Conservation (phyloP, 2,113 vertebrate genomes). For the Gymnorhina tibicen region DNA sequence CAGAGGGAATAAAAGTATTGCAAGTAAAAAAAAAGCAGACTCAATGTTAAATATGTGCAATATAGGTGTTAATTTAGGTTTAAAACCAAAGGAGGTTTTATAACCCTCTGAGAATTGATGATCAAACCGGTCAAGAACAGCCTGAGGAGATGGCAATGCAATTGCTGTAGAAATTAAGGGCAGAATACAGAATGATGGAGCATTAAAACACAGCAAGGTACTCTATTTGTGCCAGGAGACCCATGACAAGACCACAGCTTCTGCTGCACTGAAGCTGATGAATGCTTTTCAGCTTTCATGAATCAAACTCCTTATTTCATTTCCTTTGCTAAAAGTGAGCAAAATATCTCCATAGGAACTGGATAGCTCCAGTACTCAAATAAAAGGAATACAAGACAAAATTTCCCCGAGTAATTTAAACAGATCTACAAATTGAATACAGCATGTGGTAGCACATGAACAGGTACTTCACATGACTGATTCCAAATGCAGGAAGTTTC, state of each 20-base stretch:
- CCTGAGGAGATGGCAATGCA: background rate
- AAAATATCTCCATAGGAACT: conserved; percentile 39
- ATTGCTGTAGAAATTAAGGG: background rate
- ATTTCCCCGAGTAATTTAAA: background rate
- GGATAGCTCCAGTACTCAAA: conserved; percentile 15
- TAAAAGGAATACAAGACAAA: conserved; percentile 5
- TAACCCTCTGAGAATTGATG: background rate
- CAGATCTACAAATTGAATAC: background rate
- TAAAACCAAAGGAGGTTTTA: background rate
- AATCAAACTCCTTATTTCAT: conserved; percentile 61
- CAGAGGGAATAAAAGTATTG: background rate
- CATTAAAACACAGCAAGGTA: background rate
- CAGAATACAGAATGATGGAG: background rate
- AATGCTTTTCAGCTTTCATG: conserved; percentile 63
- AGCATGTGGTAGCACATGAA: background rate
- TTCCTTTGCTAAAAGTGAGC: conserved; percentile 41
- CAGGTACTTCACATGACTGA: background rate
- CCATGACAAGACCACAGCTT: conserved; percentile 59
- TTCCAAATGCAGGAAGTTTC: background rate
- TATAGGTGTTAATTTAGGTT: background rate
- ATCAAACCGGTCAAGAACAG: background rate
- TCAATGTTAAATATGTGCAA: background rate
- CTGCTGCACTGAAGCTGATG: conserved; percentile 46
- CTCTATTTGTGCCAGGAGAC: background rate
- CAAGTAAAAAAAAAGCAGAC: background rate